Conservation (phyloP, 92 coral and sea anemone species). For the Plumapathes pennacea region DNA sequence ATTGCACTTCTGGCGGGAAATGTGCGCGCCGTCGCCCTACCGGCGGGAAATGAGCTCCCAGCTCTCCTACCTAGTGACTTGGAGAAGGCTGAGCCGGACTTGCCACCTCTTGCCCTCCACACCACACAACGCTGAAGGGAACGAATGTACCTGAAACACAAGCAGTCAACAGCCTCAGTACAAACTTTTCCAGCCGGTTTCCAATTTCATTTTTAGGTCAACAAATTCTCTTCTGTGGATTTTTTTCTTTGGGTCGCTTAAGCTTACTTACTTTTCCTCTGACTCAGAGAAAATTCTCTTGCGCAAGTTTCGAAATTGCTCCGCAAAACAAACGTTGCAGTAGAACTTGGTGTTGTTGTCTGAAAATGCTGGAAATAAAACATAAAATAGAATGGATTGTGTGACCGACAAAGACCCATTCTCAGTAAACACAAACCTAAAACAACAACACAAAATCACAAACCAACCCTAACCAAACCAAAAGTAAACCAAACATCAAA, state of each 20-base stretch:
- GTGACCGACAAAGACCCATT: background rate
- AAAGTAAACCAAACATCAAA: background rate
- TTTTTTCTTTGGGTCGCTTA: no score
- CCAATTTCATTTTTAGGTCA: no score
- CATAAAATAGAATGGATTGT: background rate
- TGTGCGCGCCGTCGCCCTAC: no score
- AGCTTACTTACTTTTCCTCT: constrained; percentile 87
- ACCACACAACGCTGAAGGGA: constrained; percentile 87
- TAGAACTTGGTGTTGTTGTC: constrained; percentile 77
- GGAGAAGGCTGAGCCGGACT: constrained; percentile 90
- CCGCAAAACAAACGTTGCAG: constrained; percentile 90
- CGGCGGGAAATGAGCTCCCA: no score
- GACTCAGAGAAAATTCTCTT: constrained; percentile 78
- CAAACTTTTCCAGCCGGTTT: no score
- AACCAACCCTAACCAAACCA: no score
- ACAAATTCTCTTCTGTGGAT: no score
- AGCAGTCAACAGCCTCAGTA: background rate
- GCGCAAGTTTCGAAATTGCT: constrained; percentile 84
- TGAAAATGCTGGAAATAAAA: constrained; percentile 67
- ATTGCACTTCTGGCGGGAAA: no score
- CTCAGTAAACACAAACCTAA: background rate
- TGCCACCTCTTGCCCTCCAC: constrained; percentile 94
- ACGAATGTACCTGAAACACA: constrained; percentile 80
- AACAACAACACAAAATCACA: background rate
- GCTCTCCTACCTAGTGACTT: constrained; percentile 72